Conservation (phyloP, 2,113 vertebrate species). For the Colinus virginianus region DNA sequence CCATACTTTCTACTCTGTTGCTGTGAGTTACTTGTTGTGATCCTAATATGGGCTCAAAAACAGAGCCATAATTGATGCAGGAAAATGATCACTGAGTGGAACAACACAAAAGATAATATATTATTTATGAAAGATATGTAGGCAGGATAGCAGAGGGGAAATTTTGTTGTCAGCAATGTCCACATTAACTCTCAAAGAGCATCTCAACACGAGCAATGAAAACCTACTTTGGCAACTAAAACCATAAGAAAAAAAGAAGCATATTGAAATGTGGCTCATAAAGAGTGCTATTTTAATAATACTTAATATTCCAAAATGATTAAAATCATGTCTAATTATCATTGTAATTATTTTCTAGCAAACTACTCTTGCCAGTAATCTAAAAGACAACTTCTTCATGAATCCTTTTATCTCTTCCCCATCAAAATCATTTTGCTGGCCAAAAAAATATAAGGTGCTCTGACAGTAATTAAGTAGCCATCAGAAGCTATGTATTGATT, state of each 20-base stretch:
- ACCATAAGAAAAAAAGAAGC: neutral
- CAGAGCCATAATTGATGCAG: neutral
- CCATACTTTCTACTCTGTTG: neutral
- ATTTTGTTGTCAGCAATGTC: neutral
- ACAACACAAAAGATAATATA: neutral
- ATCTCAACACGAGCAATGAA: neutral
- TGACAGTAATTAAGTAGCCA: neutral
- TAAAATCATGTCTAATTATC: neutral
- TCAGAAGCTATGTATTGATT: slow-evolving; percentile 2
- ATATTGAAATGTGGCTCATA: neutral
- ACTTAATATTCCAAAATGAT: neutral
- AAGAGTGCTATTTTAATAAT: neutral
- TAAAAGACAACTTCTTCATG: neutral
- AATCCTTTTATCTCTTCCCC: neutral
- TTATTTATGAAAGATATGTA: neutral
- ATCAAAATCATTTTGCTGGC: neutral
- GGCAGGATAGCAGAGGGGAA: neutral
- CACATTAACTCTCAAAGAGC: neutral
- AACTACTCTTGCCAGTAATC: neutral
- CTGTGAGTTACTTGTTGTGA: neutral
- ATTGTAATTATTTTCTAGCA: neutral
- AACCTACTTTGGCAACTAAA: neutral
- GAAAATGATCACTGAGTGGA: neutral
- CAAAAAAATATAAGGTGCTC: neutral
- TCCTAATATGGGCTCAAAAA: neutral